Evolutionary conservation across 2,888 invertebrate species (phyloP), one percentile per base, ranked within the genome.

Genomic region (Stenoptilia bipunctidactyla): DNA sequence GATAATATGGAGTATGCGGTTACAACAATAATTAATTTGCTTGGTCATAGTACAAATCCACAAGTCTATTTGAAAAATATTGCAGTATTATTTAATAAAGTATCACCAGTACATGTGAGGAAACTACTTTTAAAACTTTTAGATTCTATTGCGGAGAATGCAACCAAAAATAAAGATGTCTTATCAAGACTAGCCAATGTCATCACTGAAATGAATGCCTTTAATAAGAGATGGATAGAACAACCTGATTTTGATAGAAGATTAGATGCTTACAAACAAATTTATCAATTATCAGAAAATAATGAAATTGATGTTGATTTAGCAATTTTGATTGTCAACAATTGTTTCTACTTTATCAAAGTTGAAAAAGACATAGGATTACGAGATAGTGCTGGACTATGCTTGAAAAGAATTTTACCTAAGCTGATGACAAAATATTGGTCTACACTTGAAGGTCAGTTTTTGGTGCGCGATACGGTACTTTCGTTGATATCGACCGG

Each of bases 191-290:
- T 87, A 40, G 82, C 87, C 0, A 65, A 82, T 10, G 57, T 92
- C 10, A 69, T 92, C 1, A 61, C 65, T 3, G 88, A 92, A 64
- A 85, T 97, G 52, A 98, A 98, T 71, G 90, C 97, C 0, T 96
- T 90, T 86, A 93, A 97, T 69, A 86, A 87, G 35, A 88, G 90
- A 47, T 93, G 93, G 89, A 86, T 97, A n/a, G 97, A 97, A 53
- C 97, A 98, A 61, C 96, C 97, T 0, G 96, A 98, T 73, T 96
- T 93, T 55, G 90, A 92, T 45, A 86, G 86, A 52, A 86, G 98
- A 51, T 82, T 97, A 14, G 89, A 91, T 40, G 92, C 92, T 0
- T 94, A 94, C 52, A 89, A 88, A 52, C 74, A 85, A 51, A 88
- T 96, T 33, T 88, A 88, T 44, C 61, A 79, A 35, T 59, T 87